phyloP scores from a whole-genome alignment of 2,113 vertebrate species.

The Chloroceryle aenea region DNA sequence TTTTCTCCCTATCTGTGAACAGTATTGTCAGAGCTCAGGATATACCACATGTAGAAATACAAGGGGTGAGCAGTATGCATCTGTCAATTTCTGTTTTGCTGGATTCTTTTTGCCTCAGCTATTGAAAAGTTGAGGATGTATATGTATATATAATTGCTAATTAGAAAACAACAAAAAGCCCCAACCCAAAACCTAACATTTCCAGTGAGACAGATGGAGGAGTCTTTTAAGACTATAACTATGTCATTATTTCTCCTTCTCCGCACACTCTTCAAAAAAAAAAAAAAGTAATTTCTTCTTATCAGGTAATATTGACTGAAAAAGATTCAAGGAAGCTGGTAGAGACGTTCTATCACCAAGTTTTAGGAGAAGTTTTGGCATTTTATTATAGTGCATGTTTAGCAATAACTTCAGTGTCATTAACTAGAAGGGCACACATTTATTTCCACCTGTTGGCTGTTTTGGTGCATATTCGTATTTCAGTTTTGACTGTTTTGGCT shows the following conservation, averaged over 20 bases:
- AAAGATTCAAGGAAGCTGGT: not conserved
- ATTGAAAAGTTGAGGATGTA: not conserved
- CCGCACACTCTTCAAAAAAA: not conserved
- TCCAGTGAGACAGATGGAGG: not conserved
- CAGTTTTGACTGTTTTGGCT: not conserved
- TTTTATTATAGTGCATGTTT: not conserved
- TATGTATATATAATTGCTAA: not conserved
- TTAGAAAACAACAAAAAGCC: not conserved
- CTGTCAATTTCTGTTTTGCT: not conserved
- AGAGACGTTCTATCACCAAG: not conserved
- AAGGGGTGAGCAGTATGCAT: not conserved
- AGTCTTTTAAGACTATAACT: not conserved
- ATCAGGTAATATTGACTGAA: not conserved
- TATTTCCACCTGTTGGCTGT: not conserved
- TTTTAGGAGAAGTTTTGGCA: not conserved
- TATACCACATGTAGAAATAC: not conserved
- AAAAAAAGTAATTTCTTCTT: not conserved
- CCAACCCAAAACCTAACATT: accelerated
- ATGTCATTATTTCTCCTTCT: not conserved
- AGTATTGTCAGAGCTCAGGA: not conserved
- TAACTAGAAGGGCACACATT: not conserved
- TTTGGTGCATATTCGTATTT: not conserved
- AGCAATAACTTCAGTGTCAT: not conserved
- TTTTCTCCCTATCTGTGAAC: not conserved
- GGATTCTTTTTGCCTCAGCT: not conserved